Percentiles rank a stretch among this genome's conserved stretches.
Evolutionary conservation across 2,113 vertebrate genomes (phyloP).

Genomic region (Bostrychus sinensis): DNA sequence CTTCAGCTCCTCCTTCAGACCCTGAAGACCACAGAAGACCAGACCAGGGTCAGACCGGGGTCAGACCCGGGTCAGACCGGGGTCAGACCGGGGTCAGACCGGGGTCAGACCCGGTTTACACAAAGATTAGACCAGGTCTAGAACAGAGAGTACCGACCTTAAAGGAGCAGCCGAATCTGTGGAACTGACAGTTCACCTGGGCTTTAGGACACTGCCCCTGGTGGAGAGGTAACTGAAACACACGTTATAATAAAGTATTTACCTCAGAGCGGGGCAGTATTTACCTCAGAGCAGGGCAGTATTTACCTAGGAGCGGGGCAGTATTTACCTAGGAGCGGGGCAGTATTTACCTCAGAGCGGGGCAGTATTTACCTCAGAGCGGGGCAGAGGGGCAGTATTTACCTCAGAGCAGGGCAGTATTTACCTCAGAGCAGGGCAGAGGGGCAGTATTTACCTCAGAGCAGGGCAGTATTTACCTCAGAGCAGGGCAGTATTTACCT

Average conservation of each 20-base stretch:
- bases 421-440: slow-evolving; percentile 93
- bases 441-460: too few species aligned
- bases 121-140: too few species aligned
- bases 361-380: slow-evolving; percentile 87
- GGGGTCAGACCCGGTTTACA: too few species aligned
- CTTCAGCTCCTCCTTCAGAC: slow-evolving; percentile 93
- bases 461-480: slow-evolving; percentile 85
- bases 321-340: slow-evolving; percentile 89
- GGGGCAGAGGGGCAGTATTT: slow-evolving; percentile 87
- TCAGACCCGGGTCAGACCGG: too few species aligned
- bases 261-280: too few species aligned
- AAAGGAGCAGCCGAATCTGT: slow-evolving; percentile 93
- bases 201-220: slow-evolving; percentile 95
- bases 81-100: too few species aligned
- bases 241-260: neutral
- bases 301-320: too few species aligned
- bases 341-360: too few species aligned
- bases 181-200: slow-evolving; percentile 94
- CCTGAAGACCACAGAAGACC: slow-evolving; percentile 72
- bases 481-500: slow-evolving; percentile 91
- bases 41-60: too few species aligned
- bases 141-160: slow-evolving; percentile 78
- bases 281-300: slow-evolving; percentile 94
- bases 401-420: too few species aligned
- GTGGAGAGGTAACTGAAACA: slow-evolving; percentile 76